These are phyloP conservation scores for Tineola bisselliella DNA, from an alignment of 2,888 invertebrate species.

Conservation along the genomic window DNA sequence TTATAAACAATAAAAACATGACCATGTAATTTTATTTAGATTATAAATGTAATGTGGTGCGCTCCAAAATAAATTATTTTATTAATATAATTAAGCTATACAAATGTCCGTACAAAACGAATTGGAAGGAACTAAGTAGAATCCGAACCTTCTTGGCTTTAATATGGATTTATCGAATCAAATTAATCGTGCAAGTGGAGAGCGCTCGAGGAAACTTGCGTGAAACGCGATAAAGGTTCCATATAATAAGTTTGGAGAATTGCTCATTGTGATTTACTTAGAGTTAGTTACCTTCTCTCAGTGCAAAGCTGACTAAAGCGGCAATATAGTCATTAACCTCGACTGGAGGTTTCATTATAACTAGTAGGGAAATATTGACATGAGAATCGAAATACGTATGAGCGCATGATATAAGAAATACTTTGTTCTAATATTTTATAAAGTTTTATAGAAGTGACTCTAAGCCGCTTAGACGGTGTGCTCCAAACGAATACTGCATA, in stretches of 20 bases:
- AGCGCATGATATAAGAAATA: too few relatives aligned
- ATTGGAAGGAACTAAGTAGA: conserved; percentile 51
- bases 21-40: too few relatives aligned
- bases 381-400: neutral
- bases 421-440: too few relatives aligned
- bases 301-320: conserved; percentile 5
- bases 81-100: neutral
- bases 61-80: too few relatives aligned
- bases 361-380: neutral
- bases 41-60: too few relatives aligned
- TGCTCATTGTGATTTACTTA: conserved; percentile 38
- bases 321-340: conserved; percentile 8
- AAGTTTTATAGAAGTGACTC: conserved; percentile 43
- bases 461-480: conserved; percentile 54
- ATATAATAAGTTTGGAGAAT: conserved; percentile 4
- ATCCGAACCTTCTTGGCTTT: conserved; percentile 48
- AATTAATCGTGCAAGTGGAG: conserved; percentile 65
- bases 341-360: conserved; percentile 4
- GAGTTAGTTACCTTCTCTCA: conserved; percentile 32
- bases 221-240: conserved; percentile 56
- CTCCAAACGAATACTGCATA: conserved; percentile 54
- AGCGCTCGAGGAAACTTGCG: conserved; percentile 55
- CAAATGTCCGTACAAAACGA: conserved; percentile 17
- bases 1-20: too few relatives aligned
- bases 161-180: conserved; percentile 66